These are phyloP conservation scores for Esox lucius DNA, from an alignment of 2,797 vertebrate genomes.

Conservation along the genomic window DNA sequence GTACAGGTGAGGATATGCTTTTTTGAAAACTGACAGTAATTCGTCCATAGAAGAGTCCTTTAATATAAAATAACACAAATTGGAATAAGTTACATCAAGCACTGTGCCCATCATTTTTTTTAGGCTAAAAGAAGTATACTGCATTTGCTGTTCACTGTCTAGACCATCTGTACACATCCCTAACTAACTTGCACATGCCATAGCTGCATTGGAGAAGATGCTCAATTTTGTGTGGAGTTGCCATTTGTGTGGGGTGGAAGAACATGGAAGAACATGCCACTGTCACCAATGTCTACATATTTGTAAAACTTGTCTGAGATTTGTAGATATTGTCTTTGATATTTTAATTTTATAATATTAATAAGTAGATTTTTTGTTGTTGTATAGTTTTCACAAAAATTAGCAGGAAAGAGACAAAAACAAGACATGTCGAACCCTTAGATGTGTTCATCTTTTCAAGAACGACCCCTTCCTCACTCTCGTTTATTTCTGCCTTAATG, in stretches of 20 bases:
- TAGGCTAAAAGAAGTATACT: slow-evolving; percentile 5
- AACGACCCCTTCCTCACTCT: slow-evolving; percentile 17
- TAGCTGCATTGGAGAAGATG: background rate
- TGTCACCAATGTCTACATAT: slow-evolving; percentile 9
- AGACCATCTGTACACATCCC: background rate
- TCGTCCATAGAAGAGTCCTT: background rate
- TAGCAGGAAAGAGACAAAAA: slow-evolving; percentile 10
- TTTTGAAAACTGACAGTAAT: background rate
- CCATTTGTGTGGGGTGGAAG: background rate
- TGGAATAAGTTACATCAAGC: background rate
- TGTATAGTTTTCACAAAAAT: slow-evolving; percentile 23
- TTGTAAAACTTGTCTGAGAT: slow-evolving; percentile 16
- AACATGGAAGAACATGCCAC: too few species aligned
- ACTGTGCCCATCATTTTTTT: slow-evolving; percentile 6
- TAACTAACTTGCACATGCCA: background rate
- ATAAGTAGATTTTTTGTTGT: slow-evolving; percentile 22
- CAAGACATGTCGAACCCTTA: slow-evolving; percentile 2
- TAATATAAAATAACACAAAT: background rate
- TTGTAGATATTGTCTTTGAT: slow-evolving; percentile 40
- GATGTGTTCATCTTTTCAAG: slow-evolving; percentile 3
- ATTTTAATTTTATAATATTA: slow-evolving; percentile 48
- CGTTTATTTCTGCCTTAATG: slow-evolving; percentile 61
- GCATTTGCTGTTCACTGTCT: background rate
- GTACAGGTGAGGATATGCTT: background rate
- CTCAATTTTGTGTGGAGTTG: background rate